Conservation (phyloP, 2,797 vertebrate genomes). For the Pipistrellus nathusii region DNA sequence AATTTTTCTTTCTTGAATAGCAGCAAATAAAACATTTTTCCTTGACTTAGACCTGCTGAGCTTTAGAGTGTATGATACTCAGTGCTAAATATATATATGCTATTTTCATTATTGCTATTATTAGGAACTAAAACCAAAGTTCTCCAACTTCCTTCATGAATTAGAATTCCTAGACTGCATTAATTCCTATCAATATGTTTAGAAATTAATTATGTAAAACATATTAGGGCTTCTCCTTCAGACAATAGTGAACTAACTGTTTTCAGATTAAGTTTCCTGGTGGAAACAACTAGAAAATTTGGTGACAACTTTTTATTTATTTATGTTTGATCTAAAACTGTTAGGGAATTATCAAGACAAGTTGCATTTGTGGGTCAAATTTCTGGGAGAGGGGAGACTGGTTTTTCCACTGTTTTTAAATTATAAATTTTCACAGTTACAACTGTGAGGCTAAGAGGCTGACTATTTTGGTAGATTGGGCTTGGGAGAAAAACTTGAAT, state of each 20-base stretch:
- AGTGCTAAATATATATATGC: neutral
- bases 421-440: neutral
- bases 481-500: neutral
- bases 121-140: neutral
- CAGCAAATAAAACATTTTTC: neutral
- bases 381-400: neutral
- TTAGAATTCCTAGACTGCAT: neutral
- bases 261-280: neutral
- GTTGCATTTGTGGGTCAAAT: neutral
- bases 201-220: neutral
- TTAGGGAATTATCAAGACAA: neutral
- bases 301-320: neutral
- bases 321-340: neutral
- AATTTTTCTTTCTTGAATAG: neutral
- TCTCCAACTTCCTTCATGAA: neutral
- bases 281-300: neutral
- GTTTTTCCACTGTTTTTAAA: constrained; percentile 4
- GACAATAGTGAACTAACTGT: neutral
- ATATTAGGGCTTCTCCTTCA: neutral
- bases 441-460: neutral
- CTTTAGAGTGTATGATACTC: neutral
- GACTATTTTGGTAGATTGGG: neutral
- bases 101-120: neutral
- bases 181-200: neutral
- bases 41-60: neutral